Evolutionary conservation across 2,113 vertebrate genomes (phyloP).

Genomic region (Lonchura striata): DNA sequence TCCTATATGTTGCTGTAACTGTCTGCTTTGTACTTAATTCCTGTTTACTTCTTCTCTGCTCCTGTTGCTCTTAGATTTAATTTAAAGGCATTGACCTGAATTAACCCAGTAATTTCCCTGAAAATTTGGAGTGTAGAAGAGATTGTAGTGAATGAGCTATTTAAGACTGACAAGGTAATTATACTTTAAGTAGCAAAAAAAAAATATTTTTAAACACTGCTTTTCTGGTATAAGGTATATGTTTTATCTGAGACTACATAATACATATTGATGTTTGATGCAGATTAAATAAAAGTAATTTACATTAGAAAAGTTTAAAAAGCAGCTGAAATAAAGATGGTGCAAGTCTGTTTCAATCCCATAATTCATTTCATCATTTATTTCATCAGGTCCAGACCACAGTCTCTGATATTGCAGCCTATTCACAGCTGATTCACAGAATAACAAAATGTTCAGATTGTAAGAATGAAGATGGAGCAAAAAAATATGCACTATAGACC

Average conservation of each 20-base stretch:
- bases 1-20: slow-evolving; percentile 25
- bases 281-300: not conserved
- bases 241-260: not conserved
- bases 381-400: not conserved
- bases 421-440: not conserved
- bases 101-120: not conserved
- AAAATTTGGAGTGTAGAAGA: not conserved
- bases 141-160: not conserved
- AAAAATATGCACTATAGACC: not conserved
- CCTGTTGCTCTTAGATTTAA: not conserved
- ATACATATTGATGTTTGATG: not conserved
- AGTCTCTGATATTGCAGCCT: not conserved
- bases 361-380: not conserved
- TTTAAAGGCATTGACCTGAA: slow-evolving; percentile 4
- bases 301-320: not conserved
- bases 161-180: not conserved
- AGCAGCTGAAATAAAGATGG: not conserved
- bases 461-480: not conserved
- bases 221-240: not conserved
- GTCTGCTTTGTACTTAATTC: not conserved
- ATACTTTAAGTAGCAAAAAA: not conserved
- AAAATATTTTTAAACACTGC: not conserved
- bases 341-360: not conserved
- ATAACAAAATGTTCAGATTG: not conserved
- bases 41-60: not conserved